Percentiles rank a stretch among this genome's conserved stretches.
phyloP scores from a whole-genome alignment of 2,888 invertebrate species.

The Ceriagrion tenellum region DNA sequence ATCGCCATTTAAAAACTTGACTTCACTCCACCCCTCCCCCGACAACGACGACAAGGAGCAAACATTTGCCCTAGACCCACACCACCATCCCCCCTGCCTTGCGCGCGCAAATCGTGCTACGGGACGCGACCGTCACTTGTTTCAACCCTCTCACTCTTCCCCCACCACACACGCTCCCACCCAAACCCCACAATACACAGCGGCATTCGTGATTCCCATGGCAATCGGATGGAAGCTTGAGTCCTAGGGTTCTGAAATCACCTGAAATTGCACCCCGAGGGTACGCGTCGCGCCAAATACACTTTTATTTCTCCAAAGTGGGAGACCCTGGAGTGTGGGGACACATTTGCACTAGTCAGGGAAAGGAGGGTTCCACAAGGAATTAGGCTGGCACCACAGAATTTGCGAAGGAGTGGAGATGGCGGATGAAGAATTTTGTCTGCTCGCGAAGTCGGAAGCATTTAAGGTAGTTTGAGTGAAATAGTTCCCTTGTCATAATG shows the following conservation, averaged over 20 bases:
- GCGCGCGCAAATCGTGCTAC: background rate
- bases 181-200: background rate
- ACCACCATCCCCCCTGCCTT: background rate
- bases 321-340: background rate
- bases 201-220: slow-evolving; percentile 39
- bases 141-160: background rate
- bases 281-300: background rate
- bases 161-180: background rate
- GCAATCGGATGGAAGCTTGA: background rate
- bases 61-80: background rate
- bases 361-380: background rate
- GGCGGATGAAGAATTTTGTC: background rate
- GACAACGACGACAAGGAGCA: background rate
- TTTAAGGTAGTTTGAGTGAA: no score
- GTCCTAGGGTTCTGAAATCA: background rate
- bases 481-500: no score
- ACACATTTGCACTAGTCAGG: background rate
- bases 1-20: background rate
- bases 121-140: background rate
- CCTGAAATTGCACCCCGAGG: slow-evolving; percentile 15
- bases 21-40: background rate
- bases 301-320: background rate
- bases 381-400: background rate
- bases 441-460: no score
- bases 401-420: background rate